phyloP scores from a whole-genome alignment of 2,113 vertebrate genomes.

The sheep (Ovis aries) region DNA sequence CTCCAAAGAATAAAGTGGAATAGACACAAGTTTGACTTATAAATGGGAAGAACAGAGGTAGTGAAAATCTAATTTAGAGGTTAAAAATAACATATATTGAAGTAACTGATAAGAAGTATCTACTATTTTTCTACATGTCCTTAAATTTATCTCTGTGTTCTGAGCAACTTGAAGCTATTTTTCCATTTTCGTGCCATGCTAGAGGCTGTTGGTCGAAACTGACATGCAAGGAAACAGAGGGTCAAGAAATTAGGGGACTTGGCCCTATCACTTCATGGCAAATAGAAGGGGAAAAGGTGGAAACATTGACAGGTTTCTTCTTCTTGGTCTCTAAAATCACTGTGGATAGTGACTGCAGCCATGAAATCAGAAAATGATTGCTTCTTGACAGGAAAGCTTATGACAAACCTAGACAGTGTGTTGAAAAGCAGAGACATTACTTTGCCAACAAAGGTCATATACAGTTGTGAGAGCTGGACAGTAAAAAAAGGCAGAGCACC shows the following conservation, averaged over 20 bases:
- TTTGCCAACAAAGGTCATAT: not conserved
- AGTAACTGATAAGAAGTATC: conserved; percentile 47
- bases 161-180: conserved; percentile 22
- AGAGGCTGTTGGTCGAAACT: not conserved
- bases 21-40: conserved; percentile 35
- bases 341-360: not conserved
- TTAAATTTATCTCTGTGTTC: conserved; percentile 36
- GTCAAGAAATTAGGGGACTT: not conserved
- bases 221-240: not conserved
- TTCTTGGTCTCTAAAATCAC: not conserved
- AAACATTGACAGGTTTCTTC: not conserved
- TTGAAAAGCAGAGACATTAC: not conserved
- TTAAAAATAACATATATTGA: conserved; percentile 50
- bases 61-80: conserved; percentile 64
- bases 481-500: not conserved
- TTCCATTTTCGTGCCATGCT: not conserved
- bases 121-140: not conserved
- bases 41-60: conserved; percentile 51
- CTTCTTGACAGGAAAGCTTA: not conserved
- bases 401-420: not conserved
- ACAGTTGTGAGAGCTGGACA: not conserved
- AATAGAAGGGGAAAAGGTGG: not conserved
- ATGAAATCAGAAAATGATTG: not conserved
- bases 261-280: not conserved
- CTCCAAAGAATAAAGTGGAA: conserved; percentile 38